These are phyloP conservation scores for Anguilla anguilla DNA, from an alignment of 2,797 vertebrate genomes.

Conservation along the genomic window DNA sequence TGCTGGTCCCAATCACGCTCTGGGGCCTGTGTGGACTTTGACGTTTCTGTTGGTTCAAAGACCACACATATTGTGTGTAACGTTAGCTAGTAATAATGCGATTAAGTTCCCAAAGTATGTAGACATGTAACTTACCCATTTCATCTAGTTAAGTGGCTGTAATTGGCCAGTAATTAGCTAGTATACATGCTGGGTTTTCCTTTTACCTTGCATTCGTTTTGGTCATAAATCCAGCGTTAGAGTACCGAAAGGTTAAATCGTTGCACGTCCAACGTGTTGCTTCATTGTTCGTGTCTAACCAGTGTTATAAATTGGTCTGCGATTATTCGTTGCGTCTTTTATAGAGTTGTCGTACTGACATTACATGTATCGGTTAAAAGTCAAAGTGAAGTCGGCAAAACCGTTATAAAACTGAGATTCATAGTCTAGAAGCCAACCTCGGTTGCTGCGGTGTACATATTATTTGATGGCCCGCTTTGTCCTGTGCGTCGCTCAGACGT, in stretches of 20 bases:
- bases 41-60: background rate
- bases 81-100: background rate
- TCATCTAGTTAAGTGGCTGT: background rate
- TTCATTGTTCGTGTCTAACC: background rate
- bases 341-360: background rate
- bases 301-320: background rate
- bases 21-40: conserved; percentile 21
- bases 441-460: background rate
- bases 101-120: background rate
- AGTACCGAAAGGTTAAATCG: background rate
- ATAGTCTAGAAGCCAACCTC: background rate
- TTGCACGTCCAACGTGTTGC: background rate
- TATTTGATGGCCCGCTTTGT: background rate
- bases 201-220: background rate
- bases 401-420: background rate
- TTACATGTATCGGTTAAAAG: background rate
- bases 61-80: background rate
- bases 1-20: background rate
- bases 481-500: background rate
- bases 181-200: background rate
- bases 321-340: too few relatives aligned
- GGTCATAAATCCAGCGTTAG: background rate
- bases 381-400: background rate
- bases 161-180: background rate
- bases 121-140: background rate